Evolutionary conservation across 2,888 invertebrate genomes (phyloP).

Genomic region (Lepidochrysops patricia): DNA sequence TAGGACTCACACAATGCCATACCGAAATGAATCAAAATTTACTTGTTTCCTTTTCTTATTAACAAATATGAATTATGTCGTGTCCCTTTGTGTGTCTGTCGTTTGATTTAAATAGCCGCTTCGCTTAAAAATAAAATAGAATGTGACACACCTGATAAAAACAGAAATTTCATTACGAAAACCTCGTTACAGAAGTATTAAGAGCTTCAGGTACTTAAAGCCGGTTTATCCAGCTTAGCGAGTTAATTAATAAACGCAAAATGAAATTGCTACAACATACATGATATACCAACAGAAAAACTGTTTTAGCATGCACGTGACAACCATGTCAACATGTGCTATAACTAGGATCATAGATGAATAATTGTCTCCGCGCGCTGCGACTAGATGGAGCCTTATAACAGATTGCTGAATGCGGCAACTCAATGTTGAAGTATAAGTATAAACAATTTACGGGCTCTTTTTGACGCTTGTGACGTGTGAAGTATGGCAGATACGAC

Average conservation of each 20-base stretch:
- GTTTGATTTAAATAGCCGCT: background rate
- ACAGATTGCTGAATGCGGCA: no score
- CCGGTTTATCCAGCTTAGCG: background rate
- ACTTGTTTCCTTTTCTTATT: slow-evolving; percentile 19
- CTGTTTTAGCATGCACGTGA: background rate
- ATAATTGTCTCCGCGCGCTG: no score
- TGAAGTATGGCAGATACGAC: no score
- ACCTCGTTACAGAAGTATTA: no score
- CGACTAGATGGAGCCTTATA: no score
- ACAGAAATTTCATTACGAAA: background rate
- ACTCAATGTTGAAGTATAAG: no score
- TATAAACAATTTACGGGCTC: no score
- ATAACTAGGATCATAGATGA: no score
- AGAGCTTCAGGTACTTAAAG: no score
- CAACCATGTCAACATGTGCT: background rate
- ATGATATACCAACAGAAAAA: background rate
- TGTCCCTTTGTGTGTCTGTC: background rate
- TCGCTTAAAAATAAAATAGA: background rate
- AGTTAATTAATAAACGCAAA: background rate
- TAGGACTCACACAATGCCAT: slow-evolving; percentile 66
- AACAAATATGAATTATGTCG: slow-evolving; percentile 2
- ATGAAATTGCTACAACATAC: no score
- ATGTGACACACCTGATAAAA: background rate
- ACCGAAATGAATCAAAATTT: slow-evolving; percentile 71
- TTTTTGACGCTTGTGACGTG: no score